Evolutionary conservation across 2,888 invertebrate genomes (phyloP).

Genomic region (Myopa testacea): DNA sequence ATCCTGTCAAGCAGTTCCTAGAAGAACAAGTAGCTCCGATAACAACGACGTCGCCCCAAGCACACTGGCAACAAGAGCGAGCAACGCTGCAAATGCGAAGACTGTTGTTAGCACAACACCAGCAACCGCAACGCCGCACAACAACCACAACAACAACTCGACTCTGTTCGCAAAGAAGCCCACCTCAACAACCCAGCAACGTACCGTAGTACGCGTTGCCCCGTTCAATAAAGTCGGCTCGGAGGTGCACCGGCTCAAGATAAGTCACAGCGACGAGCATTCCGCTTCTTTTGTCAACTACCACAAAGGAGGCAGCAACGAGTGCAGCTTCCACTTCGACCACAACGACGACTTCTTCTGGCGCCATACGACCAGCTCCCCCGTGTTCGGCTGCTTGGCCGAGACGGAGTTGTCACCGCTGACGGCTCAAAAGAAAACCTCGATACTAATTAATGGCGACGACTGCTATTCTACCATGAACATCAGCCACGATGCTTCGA

Average conservation of each 20-base stretch:
- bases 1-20: slow-evolving; percentile 45
- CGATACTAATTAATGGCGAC: slow-evolving; percentile 80
- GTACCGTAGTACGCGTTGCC: slow-evolving; percentile 70
- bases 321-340: slow-evolving; percentile 8
- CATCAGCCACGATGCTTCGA: slow-evolving; percentile 73
- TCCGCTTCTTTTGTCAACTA: slow-evolving; percentile 32
- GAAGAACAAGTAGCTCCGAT: slow-evolving; percentile 37
- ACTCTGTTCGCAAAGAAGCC: slow-evolving; percentile 9
- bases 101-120: slow-evolving; percentile 16
- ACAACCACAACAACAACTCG: slow-evolving; percentile 31
- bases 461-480: slow-evolving; percentile 83
- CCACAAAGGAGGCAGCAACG: not conserved
- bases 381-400: not conserved
- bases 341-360: slow-evolving; percentile 50
- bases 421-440: slow-evolving; percentile 72
- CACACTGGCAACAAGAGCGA: slow-evolving; percentile 36
- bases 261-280: slow-evolving; percentile 71
- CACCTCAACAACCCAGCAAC: slow-evolving; percentile 51
- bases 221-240: slow-evolving; percentile 64
- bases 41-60: slow-evolving; percentile 42
- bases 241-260: slow-evolving; percentile 71
- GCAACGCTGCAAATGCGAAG: slow-evolving; percentile 2
- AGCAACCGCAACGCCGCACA: slow-evolving; percentile 24
- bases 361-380: slow-evolving; percentile 14
- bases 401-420: slow-evolving; percentile 34